Conservation (phyloP, 2,797 vertebrate genomes). For the Dicrostonyx torquatus region DNA sequence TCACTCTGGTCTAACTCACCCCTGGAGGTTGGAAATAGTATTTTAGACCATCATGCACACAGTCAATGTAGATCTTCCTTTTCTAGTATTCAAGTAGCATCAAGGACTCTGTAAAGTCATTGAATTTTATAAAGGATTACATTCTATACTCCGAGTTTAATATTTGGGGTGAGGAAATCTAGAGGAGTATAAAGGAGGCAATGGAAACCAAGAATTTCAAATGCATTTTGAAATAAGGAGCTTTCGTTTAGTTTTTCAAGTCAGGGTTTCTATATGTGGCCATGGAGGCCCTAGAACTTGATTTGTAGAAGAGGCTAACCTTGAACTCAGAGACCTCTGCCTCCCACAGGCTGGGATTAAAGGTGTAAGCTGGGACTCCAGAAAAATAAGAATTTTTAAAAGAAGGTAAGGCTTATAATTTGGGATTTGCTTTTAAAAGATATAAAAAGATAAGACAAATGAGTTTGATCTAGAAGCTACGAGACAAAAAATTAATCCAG, state of each 20-base stretch:
- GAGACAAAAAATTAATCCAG: background rate
- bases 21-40: background rate
- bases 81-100: background rate
- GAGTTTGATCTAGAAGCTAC: background rate
- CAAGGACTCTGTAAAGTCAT: background rate
- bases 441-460: background rate
- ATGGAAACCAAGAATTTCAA: background rate
- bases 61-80: background rate
- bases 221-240: background rate
- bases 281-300: background rate
- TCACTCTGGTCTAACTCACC: background rate
- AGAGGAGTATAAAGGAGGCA: background rate
- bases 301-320: background rate
- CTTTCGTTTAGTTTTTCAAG: background rate
- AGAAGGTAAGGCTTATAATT: background rate
- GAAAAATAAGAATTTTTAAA: background rate
- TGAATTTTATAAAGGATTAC: background rate
- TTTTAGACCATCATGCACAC: background rate
- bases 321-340: background rate
- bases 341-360: background rate
- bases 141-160: background rate
- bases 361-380: background rate
- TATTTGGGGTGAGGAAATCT: background rate
- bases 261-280: background rate
- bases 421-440: background rate